These are phyloP conservation scores for Tinea semifulvella DNA, from an alignment of 2,888 invertebrate genomes.

Conservation along the genomic window DNA sequence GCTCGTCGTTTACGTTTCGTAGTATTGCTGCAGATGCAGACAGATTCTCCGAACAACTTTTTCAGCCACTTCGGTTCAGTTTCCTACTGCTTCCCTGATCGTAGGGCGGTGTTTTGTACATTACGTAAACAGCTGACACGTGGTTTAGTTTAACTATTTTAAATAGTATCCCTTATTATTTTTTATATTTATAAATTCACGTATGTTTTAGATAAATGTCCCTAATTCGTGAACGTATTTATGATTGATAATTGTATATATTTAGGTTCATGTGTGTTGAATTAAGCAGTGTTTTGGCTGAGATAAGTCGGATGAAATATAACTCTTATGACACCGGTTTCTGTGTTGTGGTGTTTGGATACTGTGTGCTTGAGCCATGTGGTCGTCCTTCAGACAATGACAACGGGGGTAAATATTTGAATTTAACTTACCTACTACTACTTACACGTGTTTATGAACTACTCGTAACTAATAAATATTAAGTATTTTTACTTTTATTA, in stretches of 20 bases:
- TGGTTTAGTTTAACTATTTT: neutral
- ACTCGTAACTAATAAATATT: too few relatives aligned
- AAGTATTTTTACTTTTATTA: too few relatives aligned
- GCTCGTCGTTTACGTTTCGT: neutral
- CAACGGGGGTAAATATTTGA: constrained; percentile 49
- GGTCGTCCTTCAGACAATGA: constrained; percentile 52
- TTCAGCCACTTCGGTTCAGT: constrained; percentile 44
- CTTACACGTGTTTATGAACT: too few relatives aligned
- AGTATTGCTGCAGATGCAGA: neutral
- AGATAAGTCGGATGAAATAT: constrained; percentile 32
- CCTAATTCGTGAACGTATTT: neutral
- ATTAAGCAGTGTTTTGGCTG: neutral
- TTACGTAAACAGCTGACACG: constrained; percentile 47
- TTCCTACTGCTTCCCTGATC: constrained; percentile 44
- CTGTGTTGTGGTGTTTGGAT: constrained; percentile 40
- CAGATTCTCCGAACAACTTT: constrained; percentile 21
- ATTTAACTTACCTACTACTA: too few relatives aligned
- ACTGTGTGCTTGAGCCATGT: constrained; percentile 44
- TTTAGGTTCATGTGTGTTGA: neutral
- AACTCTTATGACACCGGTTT: constrained; percentile 36
- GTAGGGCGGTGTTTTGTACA: constrained; percentile 53
- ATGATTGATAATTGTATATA: neutral
- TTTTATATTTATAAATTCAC: neutral
- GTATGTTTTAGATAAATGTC: neutral
- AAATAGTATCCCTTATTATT: neutral